These are phyloP conservation scores for Apis mellifera DNA, from an alignment of 1,140 invertebrate species.

Conservation along the genomic window DNA sequence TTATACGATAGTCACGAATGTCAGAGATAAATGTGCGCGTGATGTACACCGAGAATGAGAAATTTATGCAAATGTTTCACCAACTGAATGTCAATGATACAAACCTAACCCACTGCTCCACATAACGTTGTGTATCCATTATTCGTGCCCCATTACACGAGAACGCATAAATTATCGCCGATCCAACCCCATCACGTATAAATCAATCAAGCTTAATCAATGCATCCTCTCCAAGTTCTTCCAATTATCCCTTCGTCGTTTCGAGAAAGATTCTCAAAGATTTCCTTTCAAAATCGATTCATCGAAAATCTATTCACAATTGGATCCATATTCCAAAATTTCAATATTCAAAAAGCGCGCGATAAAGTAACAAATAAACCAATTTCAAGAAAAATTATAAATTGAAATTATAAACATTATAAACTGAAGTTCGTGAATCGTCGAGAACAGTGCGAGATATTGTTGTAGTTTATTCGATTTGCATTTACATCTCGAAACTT, in stretches of 20 bases:
- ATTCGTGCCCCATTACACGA: background rate
- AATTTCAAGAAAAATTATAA: too few species aligned
- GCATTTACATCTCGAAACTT: background rate
- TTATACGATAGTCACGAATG: background rate
- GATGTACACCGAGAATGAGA: background rate
- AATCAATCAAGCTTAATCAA: background rate
- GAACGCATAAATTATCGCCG: background rate
- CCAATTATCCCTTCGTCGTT: too few species aligned
- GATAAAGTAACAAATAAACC: background rate
- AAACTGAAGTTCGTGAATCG: background rate
- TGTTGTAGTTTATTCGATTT: conserved; percentile 18
- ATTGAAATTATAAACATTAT: too few species aligned
- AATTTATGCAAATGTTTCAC: conserved; percentile 18
- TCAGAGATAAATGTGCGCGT: background rate
- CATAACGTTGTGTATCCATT: background rate
- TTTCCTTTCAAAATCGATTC: too few species aligned
- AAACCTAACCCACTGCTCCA: conserved; percentile 17
- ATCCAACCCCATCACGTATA: background rate
- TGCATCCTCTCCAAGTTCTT: background rate
- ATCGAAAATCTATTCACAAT: too few species aligned
- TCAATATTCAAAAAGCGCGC: background rate
- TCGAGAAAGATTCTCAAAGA: too few species aligned
- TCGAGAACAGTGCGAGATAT: background rate
- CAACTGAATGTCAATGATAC: conserved; percentile 29
- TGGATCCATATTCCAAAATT: too few species aligned